Base-by-base conservation (phyloP, 2,797 vertebrate genomes). In the Cossypha niveicapilla region DNA sequence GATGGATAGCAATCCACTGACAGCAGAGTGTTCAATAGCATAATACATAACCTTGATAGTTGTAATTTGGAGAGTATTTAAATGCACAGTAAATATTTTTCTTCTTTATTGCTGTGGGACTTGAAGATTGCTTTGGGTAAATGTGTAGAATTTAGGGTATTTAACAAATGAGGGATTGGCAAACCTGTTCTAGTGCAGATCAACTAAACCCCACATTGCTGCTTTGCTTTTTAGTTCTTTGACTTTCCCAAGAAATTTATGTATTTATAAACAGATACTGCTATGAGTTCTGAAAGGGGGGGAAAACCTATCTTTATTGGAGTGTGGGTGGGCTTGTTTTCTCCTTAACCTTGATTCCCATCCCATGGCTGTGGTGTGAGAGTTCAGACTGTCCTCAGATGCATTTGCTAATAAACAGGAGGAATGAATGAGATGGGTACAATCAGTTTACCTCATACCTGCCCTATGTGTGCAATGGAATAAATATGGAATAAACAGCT, bases 1-100 rank as follows among this genome's bases (percentile, higher is more conserved):
- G 71, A 60, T 92, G 67, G 53, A 81, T 95, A 85, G 45, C 78
- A 88, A 83, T 93, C 70, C 75, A 50, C 45, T 88, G 94, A 80
- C 24, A 57, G 35, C 1, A 2, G 18, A 25, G 8, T 77, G 71
- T 94, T 96, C 53, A 81, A 57, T 10, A 32, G 54, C 34, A 30
- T 60, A 80, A 72, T 76, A 28, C 5, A 30, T 65, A 67, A 80
- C 75, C 53, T 75, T 61, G n/a, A 11, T 50, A 93, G 86, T 89
- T 45, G 89, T 13, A 44, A 24, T 42, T 45, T 56, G 57, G 79
- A 60, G 44, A 39, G 5, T 78, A 56, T 71, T 92, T 79, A 63
- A 79, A 93, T 12, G 58, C 30, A 42, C 8, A 22, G 13, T 4
- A 58, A 39, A 35, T 54, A 37, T 24, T 85, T 86, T 47, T 74